Evolutionary conservation across 2,797 vertebrate species (phyloP).

Genomic region (Sebastes reedi): DNA sequence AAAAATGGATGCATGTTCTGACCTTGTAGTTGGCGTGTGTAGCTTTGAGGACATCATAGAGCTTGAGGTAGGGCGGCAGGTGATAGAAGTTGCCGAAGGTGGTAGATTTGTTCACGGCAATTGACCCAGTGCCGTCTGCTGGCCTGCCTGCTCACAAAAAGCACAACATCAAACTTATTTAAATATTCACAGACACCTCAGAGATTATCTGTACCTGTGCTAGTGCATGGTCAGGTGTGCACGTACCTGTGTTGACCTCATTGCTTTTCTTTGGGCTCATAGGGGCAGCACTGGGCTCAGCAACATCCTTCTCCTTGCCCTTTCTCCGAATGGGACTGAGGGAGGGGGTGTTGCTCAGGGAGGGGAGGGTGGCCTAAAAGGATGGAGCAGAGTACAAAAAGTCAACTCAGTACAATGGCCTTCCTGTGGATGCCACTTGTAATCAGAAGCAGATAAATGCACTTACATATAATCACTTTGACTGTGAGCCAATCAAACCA

Average conservation of each 20-base stretch:
- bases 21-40: conserved; percentile 98
- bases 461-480: background rate
- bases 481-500: background rate
- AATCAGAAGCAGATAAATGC: background rate
- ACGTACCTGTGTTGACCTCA: conserved; percentile 88
- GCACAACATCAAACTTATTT: background rate
- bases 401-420: background rate
- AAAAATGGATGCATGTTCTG: background rate
- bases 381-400: background rate
- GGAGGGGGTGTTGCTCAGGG: conserved; percentile 93
- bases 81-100: conserved; percentile 95
- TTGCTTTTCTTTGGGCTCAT: conserved; percentile 94
- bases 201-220: background rate
- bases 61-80: conserved; percentile 94
- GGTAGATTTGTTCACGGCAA: conserved; percentile 89
- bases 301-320: conserved; percentile 91
- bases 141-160: conserved; percentile 84
- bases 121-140: conserved; percentile 84
- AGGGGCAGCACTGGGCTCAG: conserved; percentile 84
- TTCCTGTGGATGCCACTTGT: background rate
- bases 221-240: background rate
- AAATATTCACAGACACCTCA: background rate
- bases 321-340: conserved; percentile 97
- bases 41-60: conserved; percentile 97
- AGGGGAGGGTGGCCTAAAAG: conserved; percentile 90